A percentile compares a stretch with the other conserved stretches of the same genome.
These are phyloP conservation scores for Nyctalus aviator DNA, from an alignment of 2,797 vertebrate species.

Conservation along the genomic window DNA sequence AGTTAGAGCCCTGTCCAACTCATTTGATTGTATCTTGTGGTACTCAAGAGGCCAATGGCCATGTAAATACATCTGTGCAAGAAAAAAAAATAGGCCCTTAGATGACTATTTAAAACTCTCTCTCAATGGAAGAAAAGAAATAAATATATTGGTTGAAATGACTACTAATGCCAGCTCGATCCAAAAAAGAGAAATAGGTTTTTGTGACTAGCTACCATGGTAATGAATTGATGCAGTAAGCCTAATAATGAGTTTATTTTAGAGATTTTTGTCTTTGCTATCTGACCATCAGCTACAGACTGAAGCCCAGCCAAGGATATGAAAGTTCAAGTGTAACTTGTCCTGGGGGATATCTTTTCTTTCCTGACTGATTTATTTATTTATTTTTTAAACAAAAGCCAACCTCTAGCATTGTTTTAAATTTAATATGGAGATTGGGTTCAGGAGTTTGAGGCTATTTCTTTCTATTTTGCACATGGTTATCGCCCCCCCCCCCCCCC, in stretches of 20 bases:
- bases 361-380: slow-evolving; percentile 48
- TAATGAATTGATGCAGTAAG: slow-evolving; percentile 46
- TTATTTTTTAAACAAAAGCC: slow-evolving; percentile 42
- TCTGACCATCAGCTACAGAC: slow-evolving; percentile 67
- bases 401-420: slow-evolving; percentile 64
- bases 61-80: neutral
- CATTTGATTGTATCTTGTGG: slow-evolving; percentile 43
- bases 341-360: slow-evolving; percentile 60
- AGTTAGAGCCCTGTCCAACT: neutral
- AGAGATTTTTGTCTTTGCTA: slow-evolving; percentile 75
- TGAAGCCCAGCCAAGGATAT: slow-evolving; percentile 57
- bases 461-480: slow-evolving; percentile 15
- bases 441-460: slow-evolving; percentile 56
- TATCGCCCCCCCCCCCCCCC: neutral
- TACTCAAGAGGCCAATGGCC: neutral
- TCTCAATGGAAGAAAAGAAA: slow-evolving; percentile 66
- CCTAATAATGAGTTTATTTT: slow-evolving; percentile 75
- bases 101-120: slow-evolving; percentile 33
- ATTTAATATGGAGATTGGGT: slow-evolving; percentile 67
- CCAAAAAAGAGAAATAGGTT: slow-evolving; percentile 64
- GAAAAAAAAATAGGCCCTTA: neutral
- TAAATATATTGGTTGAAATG: slow-evolving; percentile 61
- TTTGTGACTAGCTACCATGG: slow-evolving; percentile 60
- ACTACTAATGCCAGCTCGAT: slow-evolving; percentile 58
- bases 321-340: slow-evolving; percentile 56